These are phyloP conservation scores for Chironomus tepperi DNA, from an alignment of 1,140 invertebrate genomes.

Conservation along the genomic window DNA sequence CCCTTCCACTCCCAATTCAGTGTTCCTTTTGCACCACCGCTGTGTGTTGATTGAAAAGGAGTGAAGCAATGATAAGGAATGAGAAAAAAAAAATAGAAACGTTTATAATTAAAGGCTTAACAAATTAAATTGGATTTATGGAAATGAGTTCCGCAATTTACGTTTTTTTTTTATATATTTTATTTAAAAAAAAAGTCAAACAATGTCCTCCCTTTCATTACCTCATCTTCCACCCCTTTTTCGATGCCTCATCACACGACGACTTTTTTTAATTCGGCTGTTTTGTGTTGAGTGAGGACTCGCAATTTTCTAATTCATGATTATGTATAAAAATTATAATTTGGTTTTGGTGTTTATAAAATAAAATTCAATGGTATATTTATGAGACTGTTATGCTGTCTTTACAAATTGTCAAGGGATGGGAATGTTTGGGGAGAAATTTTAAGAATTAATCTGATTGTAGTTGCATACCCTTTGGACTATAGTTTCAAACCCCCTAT, in stretches of 20 bases:
- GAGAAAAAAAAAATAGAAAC: constrained; percentile 4
- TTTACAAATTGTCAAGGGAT: no score
- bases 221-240: neutral
- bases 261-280: neutral
- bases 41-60: neutral
- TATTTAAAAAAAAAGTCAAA: neutral
- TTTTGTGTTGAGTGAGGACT: neutral
- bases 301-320: neutral
- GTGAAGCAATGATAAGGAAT: neutral
- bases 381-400: no score
- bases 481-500: no score
- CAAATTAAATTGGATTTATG: constrained; percentile 14
- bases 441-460: no score
- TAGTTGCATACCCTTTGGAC: no score
- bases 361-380: no score
- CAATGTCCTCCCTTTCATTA: neutral
- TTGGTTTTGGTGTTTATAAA: no score
- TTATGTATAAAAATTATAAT: neutral
- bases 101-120: constrained; percentile 14
- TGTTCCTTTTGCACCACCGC: no score
- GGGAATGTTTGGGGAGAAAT: no score
- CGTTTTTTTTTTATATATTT: neutral
- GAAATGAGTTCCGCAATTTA: constrained; percentile 13
- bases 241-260: neutral
- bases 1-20: no score